Base-by-base conservation (phyloP, 2,888 invertebrate genomes). In the Rambutsinella grinnellia region DNA sequence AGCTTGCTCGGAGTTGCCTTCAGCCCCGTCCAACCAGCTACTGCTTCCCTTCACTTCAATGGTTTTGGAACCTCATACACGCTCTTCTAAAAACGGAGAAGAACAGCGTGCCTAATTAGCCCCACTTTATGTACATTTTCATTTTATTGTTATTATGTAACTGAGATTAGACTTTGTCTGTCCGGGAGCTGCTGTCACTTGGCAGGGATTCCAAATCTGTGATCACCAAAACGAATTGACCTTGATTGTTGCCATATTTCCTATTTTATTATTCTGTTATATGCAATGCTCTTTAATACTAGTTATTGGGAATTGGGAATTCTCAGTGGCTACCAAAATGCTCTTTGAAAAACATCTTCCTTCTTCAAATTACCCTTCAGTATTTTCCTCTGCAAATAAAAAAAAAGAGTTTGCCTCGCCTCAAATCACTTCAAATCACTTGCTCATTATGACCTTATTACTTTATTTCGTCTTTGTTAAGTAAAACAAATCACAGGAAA, bases 41-140 rank as follows among this genome's bases (percentile, higher is more conserved):
- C 91, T 49, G 90, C 92, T 75, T 91, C 92, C 86, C 89, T 90
- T 78, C 87, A 89, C 83, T 92, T 90, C 86, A 86, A 77, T 24
- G 80, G 80, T 68, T 79, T 77, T 57, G 77, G 77, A 44, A 46
- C 71, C 8, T 61, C 66, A 23, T 77, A 77, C 71, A 70, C 62
- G 5, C 62, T 70, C 19, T 70, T 70, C 62, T 62, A 69, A 51
- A 51, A 24, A 6, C n/a, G 21, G 2, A 53, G 13, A 6, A 17
- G 13, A 21, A 53, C 21, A 21, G 19, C 13, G 13, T 2, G 21
- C 15, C 17, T 53, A 21, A 53, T 17, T 53, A 53, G 17, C 19
- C 13, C 17, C 13, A 21, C 21, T 53, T 53, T 23, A 21, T 49
- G 3, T 8, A 49, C 19, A 49, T 49, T 49, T 49, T 49, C 19